A percentile compares a stretch with the other conserved stretches of the same genome.
Evolutionary conservation across 2,113 vertebrate genomes (phyloP).

Genomic region (Theristicus caerulescens): DNA sequence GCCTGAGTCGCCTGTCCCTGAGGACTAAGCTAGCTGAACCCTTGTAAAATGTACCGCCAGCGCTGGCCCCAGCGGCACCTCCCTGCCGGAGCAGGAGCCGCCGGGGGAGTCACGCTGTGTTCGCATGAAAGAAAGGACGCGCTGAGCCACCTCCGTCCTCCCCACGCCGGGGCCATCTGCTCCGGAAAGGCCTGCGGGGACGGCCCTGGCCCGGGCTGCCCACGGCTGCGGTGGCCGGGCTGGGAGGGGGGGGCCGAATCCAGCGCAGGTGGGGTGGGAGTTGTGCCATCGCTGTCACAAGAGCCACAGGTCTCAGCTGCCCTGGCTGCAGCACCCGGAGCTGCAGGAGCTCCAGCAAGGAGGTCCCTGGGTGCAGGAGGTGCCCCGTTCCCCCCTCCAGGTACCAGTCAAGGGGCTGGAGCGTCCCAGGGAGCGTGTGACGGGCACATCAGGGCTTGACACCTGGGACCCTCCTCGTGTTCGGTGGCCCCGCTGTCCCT

Average conservation of each 20-base stretch:
- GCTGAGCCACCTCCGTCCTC: neutral
- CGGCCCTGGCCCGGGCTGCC: neutral
- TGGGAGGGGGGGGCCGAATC: neutral
- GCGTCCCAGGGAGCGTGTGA: neutral
- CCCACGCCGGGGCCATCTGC: slow-evolving; percentile 45
- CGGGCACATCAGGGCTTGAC: too few species aligned
- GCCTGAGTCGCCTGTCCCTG: slow-evolving; percentile 57
- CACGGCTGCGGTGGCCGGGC: accelerated
- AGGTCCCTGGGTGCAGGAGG: too few species aligned
- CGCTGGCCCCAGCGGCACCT: neutral
- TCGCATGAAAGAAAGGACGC: slow-evolving; percentile 26
- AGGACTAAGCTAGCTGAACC: slow-evolving; percentile 62
- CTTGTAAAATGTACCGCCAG: neutral
- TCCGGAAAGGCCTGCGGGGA: neutral
- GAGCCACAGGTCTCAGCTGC: neutral
- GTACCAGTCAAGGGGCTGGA: neutral
- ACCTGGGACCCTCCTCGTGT: neutral
- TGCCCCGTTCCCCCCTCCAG: accelerated
- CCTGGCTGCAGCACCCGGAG: accelerated
- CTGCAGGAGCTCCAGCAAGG: neutral
- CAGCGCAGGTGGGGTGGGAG: neutral
- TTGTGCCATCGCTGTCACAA: neutral
- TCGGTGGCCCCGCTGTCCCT: neutral
- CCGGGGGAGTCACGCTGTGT: neutral
- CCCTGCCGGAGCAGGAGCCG: neutral